Conservation (phyloP, 2,888 invertebrate species). For the Leucozona laternaria region DNA sequence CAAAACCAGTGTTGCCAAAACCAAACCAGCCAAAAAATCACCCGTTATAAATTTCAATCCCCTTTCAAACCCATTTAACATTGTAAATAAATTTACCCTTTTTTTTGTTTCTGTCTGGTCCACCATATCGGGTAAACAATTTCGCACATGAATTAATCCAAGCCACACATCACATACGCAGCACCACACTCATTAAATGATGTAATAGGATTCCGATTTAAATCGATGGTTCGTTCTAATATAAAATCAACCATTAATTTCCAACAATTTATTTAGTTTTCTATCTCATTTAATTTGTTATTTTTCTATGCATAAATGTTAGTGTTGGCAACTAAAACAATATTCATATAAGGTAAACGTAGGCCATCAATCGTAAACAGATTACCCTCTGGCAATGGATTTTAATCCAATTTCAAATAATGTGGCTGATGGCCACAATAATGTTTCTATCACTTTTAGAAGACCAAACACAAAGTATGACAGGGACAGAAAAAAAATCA, state of each 20-base stretch:
- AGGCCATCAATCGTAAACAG: constrained; percentile 40
- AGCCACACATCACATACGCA: neutral
- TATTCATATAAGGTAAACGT: constrained; percentile 20
- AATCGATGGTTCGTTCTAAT: constrained; percentile 20
- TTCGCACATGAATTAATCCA: constrained; percentile 1
- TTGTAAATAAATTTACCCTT: neutral
- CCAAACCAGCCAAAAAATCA: too few species aligned
- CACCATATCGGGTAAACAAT: constrained; percentile 14
- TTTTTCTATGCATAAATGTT: neutral
- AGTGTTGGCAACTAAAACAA: constrained; percentile 9
- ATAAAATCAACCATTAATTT: constrained; percentile 35
- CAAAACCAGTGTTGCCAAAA: too few species aligned
- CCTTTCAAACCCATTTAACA: neutral
- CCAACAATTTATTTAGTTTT: constrained; percentile 30
- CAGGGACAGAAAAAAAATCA: neutral
- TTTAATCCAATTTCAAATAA: constrained; percentile 45
- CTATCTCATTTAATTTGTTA: constrained; percentile 10
- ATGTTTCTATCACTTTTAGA: constrained; percentile 10
- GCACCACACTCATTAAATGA: neutral
- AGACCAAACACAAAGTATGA: neutral
- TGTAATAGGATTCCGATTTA: constrained; percentile 17
- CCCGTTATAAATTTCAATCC: too few species aligned
- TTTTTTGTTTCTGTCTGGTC: neutral
- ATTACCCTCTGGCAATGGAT: constrained; percentile 17
- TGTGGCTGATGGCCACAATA: constrained; percentile 29